Base-by-base conservation (phyloP, 2,888 invertebrate genomes). In the Lordiphosa andalusiaca region DNA sequence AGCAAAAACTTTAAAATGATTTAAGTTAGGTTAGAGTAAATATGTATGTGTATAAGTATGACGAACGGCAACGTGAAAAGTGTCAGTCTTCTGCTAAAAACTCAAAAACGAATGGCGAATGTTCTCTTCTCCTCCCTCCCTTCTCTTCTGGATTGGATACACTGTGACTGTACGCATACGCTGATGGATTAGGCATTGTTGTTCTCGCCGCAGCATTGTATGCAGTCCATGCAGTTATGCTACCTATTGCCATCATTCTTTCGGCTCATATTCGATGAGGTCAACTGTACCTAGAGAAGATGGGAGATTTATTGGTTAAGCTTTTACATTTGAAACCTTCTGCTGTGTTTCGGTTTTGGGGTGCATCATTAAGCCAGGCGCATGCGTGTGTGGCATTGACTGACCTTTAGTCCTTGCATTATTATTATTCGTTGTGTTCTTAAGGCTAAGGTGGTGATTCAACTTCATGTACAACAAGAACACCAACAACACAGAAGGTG, bases 201-300 rank as follows among this genome's bases (percentile, higher is more conserved):
- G 78, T 90, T 91, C 71, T 91, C 91, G 83, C 91, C 91, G 86
- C 93, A 93, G 90, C 93, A 93, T 85, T 92, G 93, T 77, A 93
- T 93, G 90, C 93, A 93, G 89, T 93, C 92, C 88, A 93, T 93
- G 88, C 93, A 93, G 88, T 93, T 91, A 85, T 93, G 93, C 92
- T 93, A 93, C 92, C 93, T 93, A 53, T 81, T 89, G 72, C 90
- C 91, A 62, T 91, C 92, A 67, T 71, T 86, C 70, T 89, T 89
- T 55, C 86, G 82, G 77, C 77, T 87, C 75, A 86, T 85, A 81
- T 88, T 86, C 75, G 86, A 86, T 73, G 89, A 86, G 69, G 88
- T 88, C 72, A 89, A 68, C 84, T 90, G 90, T 53, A 88, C 66
- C 90, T 89, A 61, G 74, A 64, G 74, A 64, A 60, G 16, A 4